phyloP scores from a whole-genome alignment of 2,797 vertebrate species.

The Sylvilagus floridanus region DNA sequence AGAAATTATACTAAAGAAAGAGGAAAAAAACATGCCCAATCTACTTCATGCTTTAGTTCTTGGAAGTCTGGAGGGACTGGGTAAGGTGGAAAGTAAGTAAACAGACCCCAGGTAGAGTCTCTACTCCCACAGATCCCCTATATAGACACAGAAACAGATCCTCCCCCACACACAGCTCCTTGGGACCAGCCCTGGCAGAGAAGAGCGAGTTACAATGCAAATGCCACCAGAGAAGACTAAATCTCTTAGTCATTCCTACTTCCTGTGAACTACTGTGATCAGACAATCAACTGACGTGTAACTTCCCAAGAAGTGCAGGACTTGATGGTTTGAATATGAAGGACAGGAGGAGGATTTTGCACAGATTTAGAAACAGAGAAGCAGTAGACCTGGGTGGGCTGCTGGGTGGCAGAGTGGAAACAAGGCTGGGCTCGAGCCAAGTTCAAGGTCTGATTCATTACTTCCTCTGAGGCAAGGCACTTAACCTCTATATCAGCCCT shows the following conservation, averaged over 20 bases:
- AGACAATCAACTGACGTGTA: neutral
- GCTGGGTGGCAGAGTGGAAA: neutral
- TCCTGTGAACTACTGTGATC: neutral
- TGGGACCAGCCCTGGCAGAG: neutral
- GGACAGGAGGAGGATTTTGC: no score
- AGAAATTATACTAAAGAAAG: constrained; percentile 11
- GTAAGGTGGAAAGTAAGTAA: neutral
- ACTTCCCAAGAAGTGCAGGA: neutral
- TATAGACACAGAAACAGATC: neutral
- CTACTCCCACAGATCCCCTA: neutral
- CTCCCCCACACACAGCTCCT: neutral
- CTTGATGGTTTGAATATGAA: neutral
- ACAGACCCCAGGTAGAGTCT: neutral
- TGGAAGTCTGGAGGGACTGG: neutral
- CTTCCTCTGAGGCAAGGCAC: neutral
- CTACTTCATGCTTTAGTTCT: neutral
- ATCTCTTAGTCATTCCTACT: neutral
- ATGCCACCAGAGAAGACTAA: neutral
- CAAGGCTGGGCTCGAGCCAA: neutral
- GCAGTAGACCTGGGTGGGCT: neutral
- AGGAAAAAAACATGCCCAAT: neutral
- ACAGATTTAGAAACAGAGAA: neutral
- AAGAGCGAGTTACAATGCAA: neutral
- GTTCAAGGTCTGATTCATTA: neutral
- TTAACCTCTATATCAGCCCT: neutral